Evolutionary conservation across 1,140 invertebrate genomes (phyloP), one percentile per base, ranked within the genome.

Genomic region (Achroia grisella): DNA sequence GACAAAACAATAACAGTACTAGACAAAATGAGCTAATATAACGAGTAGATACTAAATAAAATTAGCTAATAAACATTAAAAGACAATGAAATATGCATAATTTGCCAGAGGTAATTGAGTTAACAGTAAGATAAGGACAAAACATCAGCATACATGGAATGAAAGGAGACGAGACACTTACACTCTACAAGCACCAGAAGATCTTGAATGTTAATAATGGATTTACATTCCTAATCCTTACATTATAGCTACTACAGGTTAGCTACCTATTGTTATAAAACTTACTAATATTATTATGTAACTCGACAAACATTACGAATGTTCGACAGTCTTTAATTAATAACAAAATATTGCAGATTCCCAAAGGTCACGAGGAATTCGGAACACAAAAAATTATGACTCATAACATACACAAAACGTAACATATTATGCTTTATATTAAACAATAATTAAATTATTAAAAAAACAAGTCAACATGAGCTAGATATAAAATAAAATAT

Each of bases 401-500:
- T 78, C 66, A 67, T 72, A 67, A 72, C 60, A 67, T 58, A 68
- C 68, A 68, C 51, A 70, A 77, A 77, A 71, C 63, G 71, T 76
- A 67, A 60, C 62, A 44, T 77, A 81, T 83, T 81, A 81, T 81
- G 77, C 77, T 52, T 71, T 61, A 63, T 56, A 51, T 50, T 56
- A 69, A 81, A 77, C 67, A 73, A 74, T 69, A 61, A 63, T 76
- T 77, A 78, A 79, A 75, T 77, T 74, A 75, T 63, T 69, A 77
- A 62, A 63, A 73, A 67, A 79, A 81, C 72, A 79, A 75, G 55
- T 70, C 66, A 70, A 75, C 76, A 70, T 54, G 45, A 78, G 61
- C 68, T 75, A 79, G 54, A 57, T 62, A 56, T 70, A 78, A 78
- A 72, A 71, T 81, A 82, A 80, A 84, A 80, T 84, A 84, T 82